phyloP scores from a whole-genome alignment of 2,113 vertebrate species.

The Forbesichthys agassizii region DNA sequence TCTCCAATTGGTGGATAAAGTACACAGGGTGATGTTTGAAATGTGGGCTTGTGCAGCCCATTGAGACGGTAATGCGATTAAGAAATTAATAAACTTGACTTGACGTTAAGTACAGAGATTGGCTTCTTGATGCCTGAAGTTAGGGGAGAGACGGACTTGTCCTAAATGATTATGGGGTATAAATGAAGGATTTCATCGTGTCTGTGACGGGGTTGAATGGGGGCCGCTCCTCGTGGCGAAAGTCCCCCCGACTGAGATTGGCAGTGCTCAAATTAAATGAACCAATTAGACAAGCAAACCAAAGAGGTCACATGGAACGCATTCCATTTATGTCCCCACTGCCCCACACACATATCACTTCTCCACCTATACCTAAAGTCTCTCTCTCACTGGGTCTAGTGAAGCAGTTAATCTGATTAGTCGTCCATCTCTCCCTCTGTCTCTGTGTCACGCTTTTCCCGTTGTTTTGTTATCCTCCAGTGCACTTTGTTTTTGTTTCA shows the following conservation, averaged over 20 bases:
- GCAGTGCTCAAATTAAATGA: slow-evolving; percentile 67
- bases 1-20: no score
- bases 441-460: slow-evolving; percentile 1
- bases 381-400: slow-evolving; percentile 48
- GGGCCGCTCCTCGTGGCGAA: slow-evolving; percentile 42
- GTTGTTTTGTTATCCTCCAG: slow-evolving; percentile 42
- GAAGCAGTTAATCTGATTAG: slow-evolving; percentile 65
- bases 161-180: no score
- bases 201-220: slow-evolving; percentile 16
- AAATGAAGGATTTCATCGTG: slow-evolving; percentile 7
- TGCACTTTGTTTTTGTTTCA: slow-evolving; percentile 54
- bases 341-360: slow-evolving; percentile 15
- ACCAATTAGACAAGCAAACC: slow-evolving; percentile 65
- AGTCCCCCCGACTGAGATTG: slow-evolving; percentile 49
- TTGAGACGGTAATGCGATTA: not conserved
- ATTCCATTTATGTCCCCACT: not conserved
- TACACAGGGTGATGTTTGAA: no score
- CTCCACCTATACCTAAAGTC: slow-evolving; percentile 50
- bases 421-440: slow-evolving; percentile 36
- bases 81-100: no score
- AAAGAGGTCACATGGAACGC: slow-evolving; percentile 47
- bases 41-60: no score
- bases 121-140: no score
- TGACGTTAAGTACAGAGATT: no score
- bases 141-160: no score